Base-by-base conservation (phyloP, 2,113 vertebrate species). In the Machaerirhynchus nigripectus region DNA sequence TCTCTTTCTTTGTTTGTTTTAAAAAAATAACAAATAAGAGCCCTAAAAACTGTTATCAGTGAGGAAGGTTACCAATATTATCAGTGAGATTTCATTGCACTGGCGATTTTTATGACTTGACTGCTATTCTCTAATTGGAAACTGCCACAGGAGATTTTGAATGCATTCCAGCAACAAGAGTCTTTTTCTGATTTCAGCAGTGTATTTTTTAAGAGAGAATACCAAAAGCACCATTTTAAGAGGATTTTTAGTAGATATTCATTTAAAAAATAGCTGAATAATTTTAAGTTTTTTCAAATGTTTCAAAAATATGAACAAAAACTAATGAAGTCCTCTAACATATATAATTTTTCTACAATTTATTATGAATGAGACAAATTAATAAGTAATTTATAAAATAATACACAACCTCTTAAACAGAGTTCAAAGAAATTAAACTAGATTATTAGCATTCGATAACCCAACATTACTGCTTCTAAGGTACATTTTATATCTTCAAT, bases 381-480 rank as follows among this genome's bases (percentile, higher is more conserved):
- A 1, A 21, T n/a, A 42, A 30, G 2, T 26, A 26, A 64, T 50
- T 31, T 71, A 42, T 33, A 35, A 55, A 89, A 73, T 33, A 55
- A 33, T 44, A 44, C 8, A 28, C 3, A 1, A 35, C 4, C 1
- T 60, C 15, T 70, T 59, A 79, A 73, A 56, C 4, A 56, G 13
- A 65, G 3, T 27, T 89, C 4, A 39, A 24, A 76, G 22, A 84
- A 5, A 75, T 13, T 73, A 31, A 71, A 39, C 5, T 46, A 39
- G 13, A 60, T 56, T 35, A n/a, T 27, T 80, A 40, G 2, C 0
- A 1, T 59, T 27, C 0, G 0, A 46, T 61, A 44, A 39, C 4
- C 2, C 21, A 76, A 27, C 4, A 52, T 3, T 42, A 15, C 2
- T 1, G 1, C 4, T 87, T 84, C 26, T 57, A 31, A 11, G 3